Conservation (phyloP, 2,797 vertebrate genomes). For the Urophycis tenuis region DNA sequence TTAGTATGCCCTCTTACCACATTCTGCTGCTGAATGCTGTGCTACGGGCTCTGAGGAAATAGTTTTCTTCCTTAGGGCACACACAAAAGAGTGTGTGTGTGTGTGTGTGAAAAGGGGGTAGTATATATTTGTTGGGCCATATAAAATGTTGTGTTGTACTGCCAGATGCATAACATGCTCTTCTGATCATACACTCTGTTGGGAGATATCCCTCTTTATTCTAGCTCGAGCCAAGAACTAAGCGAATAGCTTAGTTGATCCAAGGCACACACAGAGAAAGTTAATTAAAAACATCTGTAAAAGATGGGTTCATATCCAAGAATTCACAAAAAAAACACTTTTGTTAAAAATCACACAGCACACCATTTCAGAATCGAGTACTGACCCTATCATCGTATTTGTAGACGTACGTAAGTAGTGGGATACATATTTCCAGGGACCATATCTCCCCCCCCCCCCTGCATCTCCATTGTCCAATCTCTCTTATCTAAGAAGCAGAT, state of each 20-base stretch:
- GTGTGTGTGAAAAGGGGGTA: neutral
- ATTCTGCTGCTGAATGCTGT: neutral
- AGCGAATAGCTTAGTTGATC: neutral
- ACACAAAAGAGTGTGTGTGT: neutral
- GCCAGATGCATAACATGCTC: neutral
- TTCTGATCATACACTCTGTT: neutral
- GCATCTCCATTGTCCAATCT: neutral
- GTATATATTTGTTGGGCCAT: neutral
- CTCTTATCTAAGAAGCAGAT: neutral
- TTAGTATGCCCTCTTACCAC: neutral
- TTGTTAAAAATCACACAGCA: neutral
- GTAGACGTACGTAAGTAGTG: neutral
- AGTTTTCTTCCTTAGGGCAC: neutral
- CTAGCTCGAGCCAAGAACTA: neutral
- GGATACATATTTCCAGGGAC: neutral
- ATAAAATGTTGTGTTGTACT: neutral
- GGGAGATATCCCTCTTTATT: neutral
- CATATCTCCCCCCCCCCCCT: neutral
- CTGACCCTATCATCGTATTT: too few species aligned
- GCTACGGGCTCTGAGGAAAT: neutral
- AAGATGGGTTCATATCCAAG: neutral
- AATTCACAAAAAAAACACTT: neutral
- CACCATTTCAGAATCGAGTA: neutral
- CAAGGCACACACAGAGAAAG: neutral
- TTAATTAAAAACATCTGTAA: conserved; percentile 1